Evolutionary conservation across 2,113 vertebrate genomes (phyloP).

Genomic region (Brachionichthys hirsutus): DNA sequence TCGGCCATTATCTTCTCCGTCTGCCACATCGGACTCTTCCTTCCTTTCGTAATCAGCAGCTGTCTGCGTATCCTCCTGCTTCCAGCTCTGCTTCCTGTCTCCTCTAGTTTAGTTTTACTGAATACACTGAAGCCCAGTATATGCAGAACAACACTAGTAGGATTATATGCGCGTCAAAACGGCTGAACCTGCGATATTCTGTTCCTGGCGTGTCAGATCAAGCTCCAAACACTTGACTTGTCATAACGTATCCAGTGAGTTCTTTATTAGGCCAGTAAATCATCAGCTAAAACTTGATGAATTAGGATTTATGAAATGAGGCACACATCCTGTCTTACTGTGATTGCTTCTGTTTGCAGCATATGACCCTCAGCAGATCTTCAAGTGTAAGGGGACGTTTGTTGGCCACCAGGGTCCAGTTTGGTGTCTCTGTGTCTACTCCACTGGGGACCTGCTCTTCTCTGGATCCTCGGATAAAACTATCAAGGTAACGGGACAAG

Average conservation of each 20-base stretch:
- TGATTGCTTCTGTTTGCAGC: constrained; percentile 74
- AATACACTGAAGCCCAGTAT: too few relatives aligned
- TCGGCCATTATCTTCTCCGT: neutral
- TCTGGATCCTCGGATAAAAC: constrained; percentile 99
- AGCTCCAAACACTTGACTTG: too few relatives aligned
- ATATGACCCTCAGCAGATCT: constrained; percentile 99
- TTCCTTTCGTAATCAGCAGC: neutral
- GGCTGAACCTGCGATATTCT: too few relatives aligned
- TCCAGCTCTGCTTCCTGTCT: neutral
- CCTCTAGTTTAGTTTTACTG: neutral
- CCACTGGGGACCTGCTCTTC: constrained; percentile 96
- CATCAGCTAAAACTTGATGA: neutral
- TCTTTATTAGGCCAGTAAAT: too few relatives aligned
- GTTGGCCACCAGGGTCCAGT: constrained; percentile 98
- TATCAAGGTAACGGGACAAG: constrained; percentile 85
- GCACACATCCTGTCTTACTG: neutral
- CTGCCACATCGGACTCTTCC: neutral
- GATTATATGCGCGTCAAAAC: too few relatives aligned
- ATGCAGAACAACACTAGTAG: too few relatives aligned
- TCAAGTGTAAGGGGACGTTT: constrained; percentile 98
- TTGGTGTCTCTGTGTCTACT: constrained; percentile 98
- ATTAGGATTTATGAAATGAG: constrained; percentile 2
- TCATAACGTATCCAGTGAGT: too few relatives aligned
- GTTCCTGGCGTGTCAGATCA: too few relatives aligned
- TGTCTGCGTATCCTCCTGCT: neutral